Base-by-base conservation (phyloP, 2,113 vertebrate species). In the Camelus bactrianus region DNA sequence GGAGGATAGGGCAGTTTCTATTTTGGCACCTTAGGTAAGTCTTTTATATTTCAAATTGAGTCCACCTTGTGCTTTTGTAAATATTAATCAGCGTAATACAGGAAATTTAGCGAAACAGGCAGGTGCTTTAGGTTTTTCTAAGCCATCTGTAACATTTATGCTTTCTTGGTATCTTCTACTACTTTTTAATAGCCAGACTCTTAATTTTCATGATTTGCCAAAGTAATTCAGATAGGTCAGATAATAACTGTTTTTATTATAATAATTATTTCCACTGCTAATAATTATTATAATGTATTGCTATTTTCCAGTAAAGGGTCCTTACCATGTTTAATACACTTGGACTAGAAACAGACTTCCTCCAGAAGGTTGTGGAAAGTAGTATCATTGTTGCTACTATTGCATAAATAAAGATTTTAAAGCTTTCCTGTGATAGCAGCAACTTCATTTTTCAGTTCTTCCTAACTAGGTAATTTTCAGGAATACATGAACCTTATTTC, bases 1-100 rank as follows among this genome's bases (percentile, higher is more conserved):
- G 99, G 95, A 99, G 99, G 96, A 99, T 99, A 93, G 99, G 99
- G 85, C 99, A 99, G 97, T 99, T 99, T 98, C 98, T 99, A 52
- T 99, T 99, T 98, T 99, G 99, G 99, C 99, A 99, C 95, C 98
- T 99, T 73, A 99, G 99, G 99, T 99, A 97, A 97, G 99, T 99
- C 7, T 38, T 89, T 76, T 60, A 1, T 82, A 32, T 82, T 94
- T 94, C 15, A 62, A 8, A 77, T 54, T 50, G 38, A 94, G 7
- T 65, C 32, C 5, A 24, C 5, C 0, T 6, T 54, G 14, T 84
- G 17, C 62, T 92, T 87, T 76, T 50, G 28, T 83, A 69, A 93
- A 42, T 87, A 15, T 75, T 77, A 79, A 42, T 14, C 56, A 73
- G 10, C 6, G 24, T 65, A 67, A 62, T 48, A 28, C 15, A 60